phyloP scores from a whole-genome alignment of 2,797 vertebrate species.

The Australoheros facetus region DNA sequence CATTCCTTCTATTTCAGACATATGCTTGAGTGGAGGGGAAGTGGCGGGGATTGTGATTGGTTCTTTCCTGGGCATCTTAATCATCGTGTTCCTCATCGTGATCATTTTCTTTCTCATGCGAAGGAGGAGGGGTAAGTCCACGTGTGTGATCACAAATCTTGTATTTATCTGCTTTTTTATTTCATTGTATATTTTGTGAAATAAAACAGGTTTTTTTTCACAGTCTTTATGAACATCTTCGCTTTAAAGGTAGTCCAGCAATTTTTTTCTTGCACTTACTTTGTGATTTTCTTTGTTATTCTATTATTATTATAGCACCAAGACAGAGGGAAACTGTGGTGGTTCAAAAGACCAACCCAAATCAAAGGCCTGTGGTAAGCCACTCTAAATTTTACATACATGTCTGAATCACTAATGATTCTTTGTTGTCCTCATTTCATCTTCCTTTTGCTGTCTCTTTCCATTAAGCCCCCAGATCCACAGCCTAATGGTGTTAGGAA shows the following conservation, averaged over 20 bases:
- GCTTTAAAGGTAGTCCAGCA: background rate
- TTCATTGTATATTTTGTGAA: background rate
- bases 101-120: constrained; percentile 72
- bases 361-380: constrained; percentile 70
- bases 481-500: constrained; percentile 49
- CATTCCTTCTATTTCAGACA: constrained; percentile 64
- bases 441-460: constrained; percentile 48
- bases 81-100: constrained; percentile 71
- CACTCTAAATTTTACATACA: constrained; percentile 26
- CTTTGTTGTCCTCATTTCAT: constrained; percentile 15
- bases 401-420: constrained; percentile 47
- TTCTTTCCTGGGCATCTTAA: constrained; percentile 77
- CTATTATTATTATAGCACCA: constrained; percentile 48
- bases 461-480: constrained; percentile 66
- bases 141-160: background rate
- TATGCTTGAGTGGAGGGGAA: constrained; percentile 80
- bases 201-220: background rate
- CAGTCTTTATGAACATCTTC: background rate
- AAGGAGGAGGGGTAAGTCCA: constrained; percentile 62
- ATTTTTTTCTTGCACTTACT: background rate
- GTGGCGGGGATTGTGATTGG: constrained; percentile 88
- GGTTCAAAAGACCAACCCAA: constrained; percentile 60
- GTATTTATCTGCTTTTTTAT: background rate
- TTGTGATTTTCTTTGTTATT: constrained; percentile 5
- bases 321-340: constrained; percentile 37